Evolutionary conservation across 2,888 invertebrate species (phyloP).

Genomic region (Tetragnatha montana): DNA sequence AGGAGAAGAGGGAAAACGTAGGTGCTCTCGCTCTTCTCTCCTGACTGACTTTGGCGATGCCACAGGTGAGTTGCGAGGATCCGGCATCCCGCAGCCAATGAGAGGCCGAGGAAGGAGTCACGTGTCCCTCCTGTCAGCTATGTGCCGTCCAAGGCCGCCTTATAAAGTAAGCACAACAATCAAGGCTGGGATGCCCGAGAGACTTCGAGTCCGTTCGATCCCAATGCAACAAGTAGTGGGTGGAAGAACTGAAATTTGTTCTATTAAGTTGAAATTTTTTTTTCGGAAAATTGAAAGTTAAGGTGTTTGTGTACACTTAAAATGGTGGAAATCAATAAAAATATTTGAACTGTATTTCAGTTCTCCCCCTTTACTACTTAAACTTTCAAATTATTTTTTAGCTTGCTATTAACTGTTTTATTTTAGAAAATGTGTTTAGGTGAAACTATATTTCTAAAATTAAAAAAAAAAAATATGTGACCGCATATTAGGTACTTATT

Average conservation of each 20-base stretch:
- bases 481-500: no score
- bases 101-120: constrained; percentile 12
- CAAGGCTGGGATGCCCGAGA: constrained; percentile 36
- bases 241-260: neutral
- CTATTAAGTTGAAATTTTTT: neutral
- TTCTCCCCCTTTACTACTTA: no score
- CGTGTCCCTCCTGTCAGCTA: constrained; percentile 43
- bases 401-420: no score
- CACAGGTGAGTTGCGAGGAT: constrained; percentile 8
- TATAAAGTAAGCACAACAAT: constrained; percentile 66
- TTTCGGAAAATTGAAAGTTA: neutral
- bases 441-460: no score
- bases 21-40: neutral
- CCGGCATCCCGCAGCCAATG: constrained; percentile 23
- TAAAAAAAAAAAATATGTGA: no score
- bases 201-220: neutral
- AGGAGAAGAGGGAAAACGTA: neutral
- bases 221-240: neutral
- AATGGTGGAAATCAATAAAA: neutral
- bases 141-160: constrained; percentile 56
- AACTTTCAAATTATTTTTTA: no score
- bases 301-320: neutral
- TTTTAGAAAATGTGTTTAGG: no score
- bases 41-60: constrained; percentile 1
- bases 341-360: neutral